Conservation (phyloP, 2,888 invertebrate genomes). For the Halictus ligatus region DNA sequence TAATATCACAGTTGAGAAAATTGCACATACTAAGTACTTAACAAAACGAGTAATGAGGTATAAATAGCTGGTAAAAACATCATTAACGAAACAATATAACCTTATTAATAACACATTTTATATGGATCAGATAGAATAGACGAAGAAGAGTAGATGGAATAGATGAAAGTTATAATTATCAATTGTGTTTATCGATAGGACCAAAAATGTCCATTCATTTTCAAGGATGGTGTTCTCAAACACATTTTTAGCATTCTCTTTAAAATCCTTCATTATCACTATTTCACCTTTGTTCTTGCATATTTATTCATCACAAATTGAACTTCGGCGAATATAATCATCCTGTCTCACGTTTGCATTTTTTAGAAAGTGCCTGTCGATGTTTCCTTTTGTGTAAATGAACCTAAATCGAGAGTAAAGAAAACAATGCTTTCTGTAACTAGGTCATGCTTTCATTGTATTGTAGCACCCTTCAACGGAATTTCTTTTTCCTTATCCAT, state of each 20-base stretch:
- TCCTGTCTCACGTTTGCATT: neutral
- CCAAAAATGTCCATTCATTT: neutral
- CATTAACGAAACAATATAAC: neutral
- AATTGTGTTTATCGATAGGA: too few relatives aligned
- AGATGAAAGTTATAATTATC: neutral
- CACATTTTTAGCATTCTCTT: neutral
- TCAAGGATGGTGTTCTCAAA: neutral
- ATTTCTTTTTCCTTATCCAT: neutral
- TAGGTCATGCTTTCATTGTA: neutral
- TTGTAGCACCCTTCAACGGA: neutral
- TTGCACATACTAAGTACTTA: neutral
- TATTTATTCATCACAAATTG: neutral
- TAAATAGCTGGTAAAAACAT: neutral
- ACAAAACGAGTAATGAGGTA: neutral
- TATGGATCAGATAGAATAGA: neutral
- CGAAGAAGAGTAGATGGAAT: neutral
- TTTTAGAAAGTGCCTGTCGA: neutral
- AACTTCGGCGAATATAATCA: neutral
- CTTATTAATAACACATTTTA: neutral
- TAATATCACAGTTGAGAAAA: conserved; percentile 19
- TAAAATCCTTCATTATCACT: neutral
- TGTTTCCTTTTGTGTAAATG: neutral
- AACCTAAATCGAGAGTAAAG: neutral
- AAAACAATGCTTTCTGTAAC: neutral
- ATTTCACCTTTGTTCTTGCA: neutral